phyloP scores from a whole-genome alignment of 37 sponge, comb jelly and placozoan species.

The Oscarella lobularis region DNA sequence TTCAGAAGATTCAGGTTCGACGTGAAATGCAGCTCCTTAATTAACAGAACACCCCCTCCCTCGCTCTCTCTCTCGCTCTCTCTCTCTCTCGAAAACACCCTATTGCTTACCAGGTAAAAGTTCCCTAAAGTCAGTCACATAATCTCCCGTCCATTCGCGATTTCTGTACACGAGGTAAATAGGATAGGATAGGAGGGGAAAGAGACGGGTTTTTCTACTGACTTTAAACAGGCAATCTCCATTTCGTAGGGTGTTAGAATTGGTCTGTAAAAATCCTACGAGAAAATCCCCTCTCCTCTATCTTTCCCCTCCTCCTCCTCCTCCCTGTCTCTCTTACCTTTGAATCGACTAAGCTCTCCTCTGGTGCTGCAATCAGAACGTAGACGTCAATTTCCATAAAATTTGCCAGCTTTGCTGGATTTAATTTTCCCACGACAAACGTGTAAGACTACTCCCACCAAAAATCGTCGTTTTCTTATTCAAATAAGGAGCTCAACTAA shows the following conservation, averaged over 20 bases:
- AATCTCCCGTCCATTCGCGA: slow-evolving; percentile 50
- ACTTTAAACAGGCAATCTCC: slow-evolving; percentile 80
- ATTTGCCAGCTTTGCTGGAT: slow-evolving; percentile 90
- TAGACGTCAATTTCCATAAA: slow-evolving; percentile 90
- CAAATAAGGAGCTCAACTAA: no score
- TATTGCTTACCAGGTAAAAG: slow-evolving; percentile 51
- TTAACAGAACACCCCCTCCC: no score
- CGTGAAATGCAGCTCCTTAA: no score
- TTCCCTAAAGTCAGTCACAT: slow-evolving; percentile 45
- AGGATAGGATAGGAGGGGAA: not conserved
- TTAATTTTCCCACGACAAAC: slow-evolving; percentile 87
- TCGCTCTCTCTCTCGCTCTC: no score
- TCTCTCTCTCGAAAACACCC: no score
- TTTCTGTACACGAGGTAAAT: slow-evolving; percentile 21
- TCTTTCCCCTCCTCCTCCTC: not conserved
- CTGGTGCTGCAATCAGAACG: slow-evolving; percentile 91
- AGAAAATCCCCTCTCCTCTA: not conserved
- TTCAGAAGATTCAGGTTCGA: no score
- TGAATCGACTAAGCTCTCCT: slow-evolving; percentile 75
- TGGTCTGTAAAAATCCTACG: slow-evolving; percentile 82
- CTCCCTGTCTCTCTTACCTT: slow-evolving; percentile 30
- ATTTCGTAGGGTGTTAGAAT: slow-evolving; percentile 90
- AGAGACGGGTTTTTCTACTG: not conserved
- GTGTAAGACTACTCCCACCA: slow-evolving; percentile 49
- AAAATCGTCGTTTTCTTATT: not conserved